Evolutionary conservation across 1,140 invertebrate species (phyloP).

Genomic region (Centruroides vittatus): DNA sequence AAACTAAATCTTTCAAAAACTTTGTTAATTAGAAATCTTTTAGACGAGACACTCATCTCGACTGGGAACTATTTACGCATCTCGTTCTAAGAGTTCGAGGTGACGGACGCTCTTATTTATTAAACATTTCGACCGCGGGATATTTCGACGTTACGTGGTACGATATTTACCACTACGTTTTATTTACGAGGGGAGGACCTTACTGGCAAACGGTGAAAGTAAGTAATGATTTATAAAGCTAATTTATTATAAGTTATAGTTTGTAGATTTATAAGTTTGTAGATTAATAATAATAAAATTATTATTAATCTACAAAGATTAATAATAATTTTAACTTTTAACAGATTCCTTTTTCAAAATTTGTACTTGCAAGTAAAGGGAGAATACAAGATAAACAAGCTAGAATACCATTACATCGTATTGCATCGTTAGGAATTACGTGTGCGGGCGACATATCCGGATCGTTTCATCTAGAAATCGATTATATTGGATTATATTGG

Average conservation of each 20-base stretch:
- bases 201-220: slow-evolving; percentile 87
- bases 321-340: slow-evolving; percentile 17
- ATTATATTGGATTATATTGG: slow-evolving; percentile 70
- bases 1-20: no score
- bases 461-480: slow-evolving; percentile 80
- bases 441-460: slow-evolving; percentile 53
- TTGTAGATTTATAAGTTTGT: no score
- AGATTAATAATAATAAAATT: no score
- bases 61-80: slow-evolving; percentile 68
- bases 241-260: not conserved
- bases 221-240: not conserved
- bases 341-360: slow-evolving; percentile 91
- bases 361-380: slow-evolving; percentile 66
- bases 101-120: slow-evolving; percentile 72
- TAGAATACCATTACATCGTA: slow-evolving; percentile 37
- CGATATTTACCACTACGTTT: slow-evolving; percentile 62
- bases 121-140: slow-evolving; percentile 55
- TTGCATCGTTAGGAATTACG: slow-evolving; percentile 66
- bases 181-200: slow-evolving; percentile 86
- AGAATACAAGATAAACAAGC: slow-evolving; percentile 68
- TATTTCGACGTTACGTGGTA: slow-evolving; percentile 66
- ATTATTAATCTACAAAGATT: no score
- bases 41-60: slow-evolving; percentile 37
- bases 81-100: slow-evolving; percentile 70
- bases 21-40: slow-evolving; percentile 56